Base-by-base conservation (phyloP, 2,888 invertebrate species). In the Agrilus mali region DNA sequence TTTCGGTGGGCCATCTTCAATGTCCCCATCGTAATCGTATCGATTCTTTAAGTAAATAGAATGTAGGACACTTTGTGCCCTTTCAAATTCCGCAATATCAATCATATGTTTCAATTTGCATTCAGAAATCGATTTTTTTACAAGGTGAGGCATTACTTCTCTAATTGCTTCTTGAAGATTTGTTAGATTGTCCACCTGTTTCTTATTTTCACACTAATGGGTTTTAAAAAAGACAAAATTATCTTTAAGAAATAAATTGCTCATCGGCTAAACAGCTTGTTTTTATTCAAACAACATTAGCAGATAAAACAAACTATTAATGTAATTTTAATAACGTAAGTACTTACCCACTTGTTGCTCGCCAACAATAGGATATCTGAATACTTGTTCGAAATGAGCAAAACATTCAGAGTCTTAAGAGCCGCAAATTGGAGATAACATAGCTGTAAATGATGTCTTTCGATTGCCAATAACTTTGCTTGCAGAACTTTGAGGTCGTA, bases 381-480 rank as follows among this genome's bases (percentile, higher is more conserved):
- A 53, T 73, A 76, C 41, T 69, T 67, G 32, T 68, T 69, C 40
- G 72, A 70, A 33, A 70, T 69, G 17, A 78, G 56, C 27, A 78
- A 63, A 4, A 67, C 60, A 42, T 68, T 66, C 13, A 78, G 58
- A 4, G 72, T 64, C 56, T 77, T 77, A 46, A 78, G 59, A 2
- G 77, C 74, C 3, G 73, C 66, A 49, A 76, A 67, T 55, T 77
- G 75, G 31, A 78, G 53, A 48, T 68, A 68, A 0, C 72, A 66
- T 46, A 74, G 55, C 47, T 68, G 66, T n/a, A 74, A 53, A 42
- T 64, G 64, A 20, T 65, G 59, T 8, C 66, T 59, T 56, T 76
- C 75, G 41, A 67, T 53, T 36, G 65, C 61, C 20, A 71, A 56
- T 33, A 70, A 56, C 46, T 67, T 68, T 16, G 60, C 54, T 49